Evolutionary conservation across 92 coral and sea anemone species (phyloP).

Genomic region (Phymanthus crucifer): DNA sequence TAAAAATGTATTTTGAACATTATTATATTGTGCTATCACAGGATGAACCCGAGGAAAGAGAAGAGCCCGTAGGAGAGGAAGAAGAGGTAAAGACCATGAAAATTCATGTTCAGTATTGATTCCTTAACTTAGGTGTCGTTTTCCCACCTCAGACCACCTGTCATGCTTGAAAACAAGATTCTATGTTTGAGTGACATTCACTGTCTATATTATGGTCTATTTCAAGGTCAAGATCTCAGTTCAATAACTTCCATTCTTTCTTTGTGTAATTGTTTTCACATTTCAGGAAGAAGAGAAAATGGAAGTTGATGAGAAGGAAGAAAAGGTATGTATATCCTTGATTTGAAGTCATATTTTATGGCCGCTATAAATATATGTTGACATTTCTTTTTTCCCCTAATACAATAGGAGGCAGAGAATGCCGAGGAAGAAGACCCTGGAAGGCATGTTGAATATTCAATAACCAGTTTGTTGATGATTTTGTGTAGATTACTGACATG

Average conservation of each 20-base stretch:
- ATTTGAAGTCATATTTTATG: too few relatives aligned
- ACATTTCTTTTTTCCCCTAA: neutral
- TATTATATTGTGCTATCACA: neutral
- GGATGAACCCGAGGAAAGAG: slow-evolving; percentile 36
- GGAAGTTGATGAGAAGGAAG: slow-evolving; percentile 14
- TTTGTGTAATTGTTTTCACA: neutral
- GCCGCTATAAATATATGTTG: neutral
- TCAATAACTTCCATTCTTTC: neutral
- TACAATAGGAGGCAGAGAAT: neutral
- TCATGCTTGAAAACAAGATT: too few relatives aligned
- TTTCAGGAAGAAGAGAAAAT: slow-evolving; percentile 5
- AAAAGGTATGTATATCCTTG: neutral
- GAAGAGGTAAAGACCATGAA: slow-evolving; percentile 13
- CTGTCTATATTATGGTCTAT: too few relatives aligned
- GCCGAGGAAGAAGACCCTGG: neutral
- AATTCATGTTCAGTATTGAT: too few relatives aligned
- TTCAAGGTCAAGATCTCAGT: too few relatives aligned
- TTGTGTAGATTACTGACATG: neutral
- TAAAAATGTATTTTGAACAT: too few relatives aligned
- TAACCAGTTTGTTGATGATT: neutral
- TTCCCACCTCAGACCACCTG: too few relatives aligned
- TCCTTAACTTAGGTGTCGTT: too few relatives aligned
- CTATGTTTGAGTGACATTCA: neutral
- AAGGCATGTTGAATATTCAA: neutral
- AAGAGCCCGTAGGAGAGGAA: slow-evolving; percentile 32